phyloP scores from a whole-genome alignment of 2,888 invertebrate genomes.

The Drosophila koepferae region DNA sequence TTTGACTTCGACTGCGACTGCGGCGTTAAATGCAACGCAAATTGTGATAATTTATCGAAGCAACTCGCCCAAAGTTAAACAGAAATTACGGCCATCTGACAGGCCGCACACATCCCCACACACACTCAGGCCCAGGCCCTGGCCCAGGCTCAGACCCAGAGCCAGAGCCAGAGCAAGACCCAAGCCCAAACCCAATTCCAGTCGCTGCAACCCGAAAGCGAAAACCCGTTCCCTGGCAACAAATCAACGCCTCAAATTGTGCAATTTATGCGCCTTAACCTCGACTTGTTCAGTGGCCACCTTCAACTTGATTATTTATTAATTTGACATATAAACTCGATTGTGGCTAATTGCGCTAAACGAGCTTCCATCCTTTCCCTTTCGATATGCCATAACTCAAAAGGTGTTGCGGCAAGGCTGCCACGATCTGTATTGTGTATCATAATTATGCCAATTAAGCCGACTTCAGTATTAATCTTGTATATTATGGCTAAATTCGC shows the following conservation, averaged over 20 bases:
- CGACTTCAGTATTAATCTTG: conserved; percentile 25
- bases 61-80: conserved; percentile 70
- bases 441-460: conserved; percentile 61
- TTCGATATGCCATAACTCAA: conserved; percentile 51
- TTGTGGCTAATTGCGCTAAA: conserved; percentile 85
- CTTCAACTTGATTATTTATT: conserved; percentile 80
- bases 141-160: not conserved
- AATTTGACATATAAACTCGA: conserved; percentile 85
- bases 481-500: conserved; percentile 14
- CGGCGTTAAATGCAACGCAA: conserved; percentile 79
- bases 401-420: conserved; percentile 54
- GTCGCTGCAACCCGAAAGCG: conserved; percentile 7
- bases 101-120: conserved; percentile 45
- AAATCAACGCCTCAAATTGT: conserved; percentile 79
- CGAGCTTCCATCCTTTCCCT: conserved; percentile 63
- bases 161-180: not conserved
- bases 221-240: conserved; percentile 62
- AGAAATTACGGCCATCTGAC: conserved; percentile 75
- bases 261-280: conserved; percentile 73
- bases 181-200: not conserved
- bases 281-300: conserved; percentile 64
- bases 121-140: not conserved
- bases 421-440: conserved; percentile 34
- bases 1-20: conserved; percentile 35
- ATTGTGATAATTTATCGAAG: conserved; percentile 81